Base-by-base conservation (phyloP, 2,888 invertebrate genomes). In the Drosophila lacicola region DNA sequence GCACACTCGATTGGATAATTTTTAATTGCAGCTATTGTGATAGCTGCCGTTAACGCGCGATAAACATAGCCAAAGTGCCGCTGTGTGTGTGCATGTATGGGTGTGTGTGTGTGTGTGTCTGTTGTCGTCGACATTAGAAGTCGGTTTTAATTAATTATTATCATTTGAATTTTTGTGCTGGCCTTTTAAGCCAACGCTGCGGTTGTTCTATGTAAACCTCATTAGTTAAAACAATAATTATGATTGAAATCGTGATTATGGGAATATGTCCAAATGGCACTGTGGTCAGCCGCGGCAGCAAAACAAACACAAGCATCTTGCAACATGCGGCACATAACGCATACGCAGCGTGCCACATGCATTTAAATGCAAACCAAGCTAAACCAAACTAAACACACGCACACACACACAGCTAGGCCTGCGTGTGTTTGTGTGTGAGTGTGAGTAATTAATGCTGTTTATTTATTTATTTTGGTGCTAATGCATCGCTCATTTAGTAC, bases 91-190 rank as follows among this genome's bases (percentile, higher is more conserved):
- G 42, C 17, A 17, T 17, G 17, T 17, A 17, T 58, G 44, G 44
- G 11, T 46, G 17, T 39, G n/a, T 58, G 45, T 47, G 34, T 19
- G 3, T 21, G 21, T 21, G 21, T 21, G 21, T 21, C 0, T 21
- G 21, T 21, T 62, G 61, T 56, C 34, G 54, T 47, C 68, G 73
- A 58, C 69, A 77, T 70, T 78, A 72, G 78, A 77, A 69, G 47
- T 71, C 71, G 80, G 70, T 78, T 80, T 84, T 84, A 84, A 87
- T 84, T 84, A 82, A 73, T 74, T 82, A 78, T 80, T 78, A 75
- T 57, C 57, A 80, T 71, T 84, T 74, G 69, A 37, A n/a, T 57
- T 14, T 49, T 29, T 6, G 29, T 29, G 29, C 42, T 65, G 13
- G 25, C 33, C 39, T 42, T 36, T 60, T 47, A 37, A 36, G 44